Conservation (phyloP, 23 tunicate species). For the Botrylloides violaceus region DNA sequence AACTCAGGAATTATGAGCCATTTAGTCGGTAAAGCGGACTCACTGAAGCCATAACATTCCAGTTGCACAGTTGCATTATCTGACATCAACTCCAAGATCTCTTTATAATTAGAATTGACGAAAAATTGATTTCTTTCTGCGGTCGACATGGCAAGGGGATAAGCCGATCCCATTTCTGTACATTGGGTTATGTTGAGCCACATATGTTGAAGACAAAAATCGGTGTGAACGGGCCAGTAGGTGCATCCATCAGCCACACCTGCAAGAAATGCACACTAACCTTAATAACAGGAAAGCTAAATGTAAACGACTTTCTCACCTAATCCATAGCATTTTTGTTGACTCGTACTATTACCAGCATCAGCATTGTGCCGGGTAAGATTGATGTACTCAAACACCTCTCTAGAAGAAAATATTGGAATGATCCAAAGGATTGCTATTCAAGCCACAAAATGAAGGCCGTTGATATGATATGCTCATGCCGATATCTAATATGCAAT, state of each 20-base stretch:
- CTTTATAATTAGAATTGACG: neutral
- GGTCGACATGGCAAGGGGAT: neutral
- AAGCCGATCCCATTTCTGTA: neutral
- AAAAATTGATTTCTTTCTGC: neutral
- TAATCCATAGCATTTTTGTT: conserved; percentile 21
- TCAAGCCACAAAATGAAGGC: no score
- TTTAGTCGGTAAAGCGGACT: no score
- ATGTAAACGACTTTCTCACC: no score
- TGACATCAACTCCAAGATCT: conserved; percentile 1
- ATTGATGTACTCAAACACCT: neutral
- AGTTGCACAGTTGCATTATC: conserved; percentile 1
- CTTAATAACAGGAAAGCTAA: no score
- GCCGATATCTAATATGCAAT: no score
- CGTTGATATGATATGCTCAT: no score
- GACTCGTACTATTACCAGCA: neutral
- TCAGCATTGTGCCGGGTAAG: neutral
- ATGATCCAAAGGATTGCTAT: no score
- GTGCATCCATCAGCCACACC: conserved; percentile 3
- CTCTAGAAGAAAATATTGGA: no score
- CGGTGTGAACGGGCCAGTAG: conserved; percentile 1
- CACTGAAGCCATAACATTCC: conserved; percentile 26
- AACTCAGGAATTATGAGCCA: neutral
- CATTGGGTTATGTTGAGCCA: conserved; percentile 11
- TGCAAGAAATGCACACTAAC: no score
- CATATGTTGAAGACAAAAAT: neutral